Evolutionary conservation across 2,113 vertebrate genomes (phyloP).

Genomic region (Hemicordylus capensis): DNA sequence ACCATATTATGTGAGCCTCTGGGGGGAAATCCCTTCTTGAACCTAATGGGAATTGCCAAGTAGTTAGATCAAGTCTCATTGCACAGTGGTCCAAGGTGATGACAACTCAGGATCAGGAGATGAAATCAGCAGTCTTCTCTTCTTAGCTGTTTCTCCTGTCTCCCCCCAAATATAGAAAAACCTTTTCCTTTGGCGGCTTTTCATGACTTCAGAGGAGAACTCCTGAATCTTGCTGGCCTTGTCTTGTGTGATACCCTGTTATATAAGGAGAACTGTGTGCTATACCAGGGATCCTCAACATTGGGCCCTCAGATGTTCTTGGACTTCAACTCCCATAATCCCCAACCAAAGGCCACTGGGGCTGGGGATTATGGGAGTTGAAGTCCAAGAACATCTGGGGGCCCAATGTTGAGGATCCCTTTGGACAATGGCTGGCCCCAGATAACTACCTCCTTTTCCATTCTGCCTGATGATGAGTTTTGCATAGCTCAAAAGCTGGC

Average conservation of each 20-base stretch:
- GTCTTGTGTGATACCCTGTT: not conserved
- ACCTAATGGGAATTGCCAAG: not conserved
- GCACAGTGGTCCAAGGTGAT: not conserved
- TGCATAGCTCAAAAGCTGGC: not conserved
- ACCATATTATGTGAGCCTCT: not conserved
- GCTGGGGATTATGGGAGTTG: too few species aligned
- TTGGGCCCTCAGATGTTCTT: too few species aligned
- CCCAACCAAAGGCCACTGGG: too few species aligned
- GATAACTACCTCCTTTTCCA: not conserved
- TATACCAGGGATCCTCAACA: too few species aligned
- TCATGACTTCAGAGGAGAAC: not conserved
- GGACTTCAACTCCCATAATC: too few species aligned
- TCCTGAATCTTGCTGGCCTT: too few species aligned
- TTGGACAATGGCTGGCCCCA: not conserved
- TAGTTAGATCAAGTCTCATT: not conserved
- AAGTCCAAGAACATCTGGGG: too few species aligned
- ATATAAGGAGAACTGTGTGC: too few species aligned
- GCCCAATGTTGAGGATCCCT: too few species aligned
- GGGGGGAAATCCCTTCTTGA: not conserved
- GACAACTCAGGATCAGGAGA: not conserved
- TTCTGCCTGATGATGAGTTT: not conserved
- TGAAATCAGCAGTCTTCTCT: not conserved
- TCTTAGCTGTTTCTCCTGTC: not conserved
- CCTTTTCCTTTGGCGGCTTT: not conserved
- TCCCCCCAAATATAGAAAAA: not conserved